phyloP scores from a whole-genome alignment of 2,888 invertebrate genomes.

The Elegia similella region DNA sequence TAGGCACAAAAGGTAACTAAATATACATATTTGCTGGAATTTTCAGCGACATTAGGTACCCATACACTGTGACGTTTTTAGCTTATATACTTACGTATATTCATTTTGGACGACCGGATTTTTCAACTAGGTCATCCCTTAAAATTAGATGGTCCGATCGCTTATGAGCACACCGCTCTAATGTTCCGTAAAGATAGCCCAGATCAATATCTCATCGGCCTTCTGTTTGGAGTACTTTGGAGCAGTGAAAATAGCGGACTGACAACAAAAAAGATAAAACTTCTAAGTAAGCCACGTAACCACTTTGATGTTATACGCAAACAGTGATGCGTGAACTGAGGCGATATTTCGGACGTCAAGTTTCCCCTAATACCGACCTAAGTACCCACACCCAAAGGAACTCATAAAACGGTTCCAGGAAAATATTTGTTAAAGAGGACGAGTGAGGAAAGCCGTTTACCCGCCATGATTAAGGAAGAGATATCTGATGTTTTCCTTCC shows the following conservation, averaged over 20 bases:
- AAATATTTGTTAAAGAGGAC: constrained; percentile 52
- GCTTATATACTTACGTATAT: constrained; percentile 22
- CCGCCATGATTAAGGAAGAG: constrained; percentile 53
- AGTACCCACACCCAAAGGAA: constrained; percentile 39
- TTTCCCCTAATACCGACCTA: constrained; percentile 37
- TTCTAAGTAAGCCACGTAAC: constrained; percentile 30
- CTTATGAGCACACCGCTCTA: constrained; percentile 51
- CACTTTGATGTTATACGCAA: constrained; percentile 36
- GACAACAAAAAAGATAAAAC: constrained; percentile 38
- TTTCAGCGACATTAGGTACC: constrained; percentile 28
- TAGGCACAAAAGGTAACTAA: background rate
- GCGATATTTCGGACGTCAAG: constrained; percentile 40
- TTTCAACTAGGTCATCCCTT: constrained; percentile 68
- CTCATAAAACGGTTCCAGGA: constrained; percentile 50
- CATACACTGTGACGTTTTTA: constrained; percentile 25
- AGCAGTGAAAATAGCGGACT: constrained; percentile 36
- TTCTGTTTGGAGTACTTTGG: constrained; percentile 39
- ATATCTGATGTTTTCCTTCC: constrained; percentile 60
- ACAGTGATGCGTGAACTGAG: constrained; percentile 36
- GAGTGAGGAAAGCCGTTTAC: constrained; percentile 43
- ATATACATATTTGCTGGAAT: constrained; percentile 11
- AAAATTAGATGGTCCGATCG: constrained; percentile 57
- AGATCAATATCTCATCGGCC: constrained; percentile 54
- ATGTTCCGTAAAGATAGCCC: constrained; percentile 55
- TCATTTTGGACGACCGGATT: constrained; percentile 58